Evolutionary conservation across 2,888 invertebrate species (phyloP).

Genomic region (Melieria crassipennis): DNA sequence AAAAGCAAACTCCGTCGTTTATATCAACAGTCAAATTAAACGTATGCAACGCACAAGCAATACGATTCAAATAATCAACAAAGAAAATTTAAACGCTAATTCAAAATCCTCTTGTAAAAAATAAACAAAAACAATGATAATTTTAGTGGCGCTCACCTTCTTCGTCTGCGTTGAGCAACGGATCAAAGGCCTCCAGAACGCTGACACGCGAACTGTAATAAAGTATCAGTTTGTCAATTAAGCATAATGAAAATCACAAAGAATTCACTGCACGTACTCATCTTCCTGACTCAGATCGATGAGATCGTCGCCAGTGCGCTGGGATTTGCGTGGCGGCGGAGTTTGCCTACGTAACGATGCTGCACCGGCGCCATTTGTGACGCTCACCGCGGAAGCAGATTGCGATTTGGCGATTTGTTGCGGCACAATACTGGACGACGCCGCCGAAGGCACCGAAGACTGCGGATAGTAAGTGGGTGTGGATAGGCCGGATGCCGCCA

Average conservation of each 20-base stretch:
- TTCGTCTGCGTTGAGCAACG: constrained; percentile 73
- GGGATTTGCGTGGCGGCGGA: constrained; percentile 44
- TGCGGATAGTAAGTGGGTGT: no score
- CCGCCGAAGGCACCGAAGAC: no score
- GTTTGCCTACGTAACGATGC: constrained; percentile 40
- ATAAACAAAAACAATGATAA: background rate
- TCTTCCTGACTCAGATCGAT: constrained; percentile 63
- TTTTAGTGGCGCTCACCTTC: constrained; percentile 43
- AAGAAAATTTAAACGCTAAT: no score
- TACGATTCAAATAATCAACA: no score
- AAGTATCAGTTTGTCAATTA: constrained; percentile 2
- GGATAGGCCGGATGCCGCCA: constrained; percentile 3
- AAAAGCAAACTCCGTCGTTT: no score
- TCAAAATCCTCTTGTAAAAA: no score
- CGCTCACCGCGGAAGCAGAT: constrained; percentile 38
- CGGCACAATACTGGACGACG: background rate
- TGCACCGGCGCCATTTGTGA: constrained; percentile 27
- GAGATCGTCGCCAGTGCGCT: constrained; percentile 56
- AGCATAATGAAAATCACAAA: background rate
- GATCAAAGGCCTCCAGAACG: constrained; percentile 88
- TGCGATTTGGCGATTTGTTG: constrained; percentile 38
- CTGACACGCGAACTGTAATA: constrained; percentile 63
- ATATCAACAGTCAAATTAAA: no score
- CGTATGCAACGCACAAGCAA: no score
- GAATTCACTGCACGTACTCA: constrained; percentile 53